phyloP scores from a whole-genome alignment of 2,797 vertebrate species.

The Enteromius viviparus region DNA sequence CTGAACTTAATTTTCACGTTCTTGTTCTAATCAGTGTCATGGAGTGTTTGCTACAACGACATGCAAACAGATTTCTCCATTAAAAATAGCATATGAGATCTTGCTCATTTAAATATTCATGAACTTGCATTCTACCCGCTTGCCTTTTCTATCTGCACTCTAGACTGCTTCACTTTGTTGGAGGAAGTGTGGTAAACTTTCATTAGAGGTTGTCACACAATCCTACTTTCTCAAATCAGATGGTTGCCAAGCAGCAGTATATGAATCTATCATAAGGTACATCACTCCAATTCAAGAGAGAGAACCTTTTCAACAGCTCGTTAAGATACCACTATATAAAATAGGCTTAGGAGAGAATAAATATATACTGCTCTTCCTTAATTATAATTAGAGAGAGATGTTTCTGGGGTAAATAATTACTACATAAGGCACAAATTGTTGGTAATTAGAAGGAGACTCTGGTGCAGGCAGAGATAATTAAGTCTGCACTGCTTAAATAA shows the following conservation, averaged over 20 bases:
- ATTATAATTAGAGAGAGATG: conserved; percentile 53
- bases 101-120: conserved; percentile 19
- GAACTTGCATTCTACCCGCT: conserved; percentile 11
- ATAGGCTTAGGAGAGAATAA: conserved; percentile 28
- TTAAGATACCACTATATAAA: conserved; percentile 27
- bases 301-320: neutral
- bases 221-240: conserved; percentile 26
- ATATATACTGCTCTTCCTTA: conserved; percentile 36
- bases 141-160: neutral
- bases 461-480: conserved; percentile 74
- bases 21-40: neutral
- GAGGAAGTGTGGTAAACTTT: conserved; percentile 20
- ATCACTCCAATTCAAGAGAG: neutral
- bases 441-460: conserved; percentile 75
- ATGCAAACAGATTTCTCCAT: conserved; percentile 8
- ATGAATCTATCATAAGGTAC: neutral
- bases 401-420: conserved; percentile 72
- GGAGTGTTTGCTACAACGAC: too few relatives aligned
- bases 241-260: conserved; percentile 18
- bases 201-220: conserved; percentile 11
- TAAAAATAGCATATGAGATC: neutral
- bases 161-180: neutral
- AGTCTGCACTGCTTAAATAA: conserved; percentile 75
- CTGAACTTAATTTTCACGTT: neutral
- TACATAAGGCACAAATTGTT: conserved; percentile 74